Base-by-base conservation (phyloP, 2,797 vertebrate genomes). In the Gila robusta region DNA sequence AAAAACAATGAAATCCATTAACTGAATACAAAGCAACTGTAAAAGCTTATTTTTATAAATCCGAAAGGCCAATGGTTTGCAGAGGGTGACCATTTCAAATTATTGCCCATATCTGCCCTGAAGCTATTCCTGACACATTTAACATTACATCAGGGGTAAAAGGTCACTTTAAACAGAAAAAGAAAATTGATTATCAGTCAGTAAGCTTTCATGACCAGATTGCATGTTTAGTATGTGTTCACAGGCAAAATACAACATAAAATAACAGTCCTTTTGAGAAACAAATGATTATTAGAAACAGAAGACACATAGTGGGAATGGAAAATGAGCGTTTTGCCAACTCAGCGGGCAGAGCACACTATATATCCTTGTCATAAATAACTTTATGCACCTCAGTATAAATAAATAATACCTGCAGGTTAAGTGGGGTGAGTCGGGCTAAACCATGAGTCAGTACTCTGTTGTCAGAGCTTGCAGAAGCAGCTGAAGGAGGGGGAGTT, bases 401-500 rank as follows among this genome's bases (percentile, higher is more conserved):
- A 54, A 74, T 26, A 49, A 70, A 54, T 84, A 72, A 11, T 88
- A 95, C 94, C 90, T 88, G 78, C 67, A 74, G 49, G 64, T 11
- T 90, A 84, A 90, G 26, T 77, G 79, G 72, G 1, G 70, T 44
- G 54, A 86, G 81, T 76, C 62, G 6, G 8, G 37, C 35, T 72
- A 66, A 66, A 44, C 12, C 72, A 74, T 80, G 86, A 21, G 64
- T 82, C 47, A 82, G 17, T 1, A 23, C 4, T 19, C 17, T 81
- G 23, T 86, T 86, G 64, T 87, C 10, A 32, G 87, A 66, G 81
- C 39, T 59, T 39, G 88, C 10, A 0, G 93, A 93, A 32, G 26
- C 90, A 90, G 92, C 89, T 83, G 94, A 82, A 6, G 91, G 93
- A 85, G 92, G 91, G 0, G 91, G 90, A 37, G 91, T 47, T 71